Conservation (phyloP, 1,140 invertebrate genomes). For the Plutomurus gul region DNA sequence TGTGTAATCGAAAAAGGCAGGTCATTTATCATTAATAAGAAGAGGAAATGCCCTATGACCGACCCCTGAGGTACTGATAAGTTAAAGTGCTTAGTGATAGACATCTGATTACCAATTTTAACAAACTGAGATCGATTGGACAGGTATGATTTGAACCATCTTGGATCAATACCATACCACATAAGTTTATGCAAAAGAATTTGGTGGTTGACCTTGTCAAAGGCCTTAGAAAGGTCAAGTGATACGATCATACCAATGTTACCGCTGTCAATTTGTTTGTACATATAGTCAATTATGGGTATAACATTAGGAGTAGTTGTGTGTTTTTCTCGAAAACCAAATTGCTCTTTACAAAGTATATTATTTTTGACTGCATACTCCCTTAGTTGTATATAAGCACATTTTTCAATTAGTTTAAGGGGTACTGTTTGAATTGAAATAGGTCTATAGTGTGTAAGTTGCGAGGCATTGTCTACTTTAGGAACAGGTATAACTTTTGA, state of each 20-base stretch:
- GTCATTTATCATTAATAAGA: conserved; percentile 27
- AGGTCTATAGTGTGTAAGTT: neutral
- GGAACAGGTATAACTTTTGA: neutral
- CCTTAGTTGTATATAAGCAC: neutral
- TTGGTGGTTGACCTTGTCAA: neutral
- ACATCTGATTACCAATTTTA: neutral
- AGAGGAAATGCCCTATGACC: neutral
- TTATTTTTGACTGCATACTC: neutral
- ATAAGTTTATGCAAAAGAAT: conserved; percentile 2
- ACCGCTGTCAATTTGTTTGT: neutral
- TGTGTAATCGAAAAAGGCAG: conserved; percentile 1
- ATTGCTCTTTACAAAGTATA: neutral
- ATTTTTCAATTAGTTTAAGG: neutral
- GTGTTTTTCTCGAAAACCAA: conserved; percentile 27
- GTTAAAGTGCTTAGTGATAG: neutral
- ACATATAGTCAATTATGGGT: conserved; percentile 14
- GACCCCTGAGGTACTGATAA: conserved; percentile 15
- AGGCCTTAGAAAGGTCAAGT: conserved; percentile 35
- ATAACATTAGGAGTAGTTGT: conserved; percentile 23
- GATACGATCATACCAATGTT: conserved; percentile 5
- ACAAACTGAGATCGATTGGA: conserved; percentile 26
- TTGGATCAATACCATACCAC: conserved; percentile 8
- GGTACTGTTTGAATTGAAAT: neutral
- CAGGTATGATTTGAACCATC: neutral
- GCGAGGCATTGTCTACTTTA: neutral